A percentile compares a stretch with the other conserved stretches of the same genome.
Conservation (phyloP, 2,797 vertebrate species). For the Chelidonichthys spinosus region DNA sequence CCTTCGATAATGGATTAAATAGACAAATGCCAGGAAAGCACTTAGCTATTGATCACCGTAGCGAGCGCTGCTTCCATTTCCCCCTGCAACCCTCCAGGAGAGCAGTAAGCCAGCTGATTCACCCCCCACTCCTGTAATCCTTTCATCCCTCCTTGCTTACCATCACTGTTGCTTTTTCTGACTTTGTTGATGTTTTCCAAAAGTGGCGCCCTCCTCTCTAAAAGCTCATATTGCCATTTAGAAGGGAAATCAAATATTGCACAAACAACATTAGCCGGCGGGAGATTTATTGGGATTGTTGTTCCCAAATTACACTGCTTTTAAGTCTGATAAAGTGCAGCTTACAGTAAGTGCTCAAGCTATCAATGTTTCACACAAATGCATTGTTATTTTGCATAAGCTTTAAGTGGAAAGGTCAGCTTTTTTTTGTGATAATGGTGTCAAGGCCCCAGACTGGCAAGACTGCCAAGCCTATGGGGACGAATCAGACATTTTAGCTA, state of each 20-base stretch:
- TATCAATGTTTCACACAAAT: conserved; percentile 13
- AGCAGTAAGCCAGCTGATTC: conserved; percentile 75
- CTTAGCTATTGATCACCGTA: conserved; percentile 84
- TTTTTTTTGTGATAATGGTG: neutral
- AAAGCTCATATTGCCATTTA: conserved; percentile 56
- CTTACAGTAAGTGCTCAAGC: conserved; percentile 23
- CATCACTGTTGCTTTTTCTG: conserved; percentile 39
- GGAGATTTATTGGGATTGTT: conserved; percentile 55
- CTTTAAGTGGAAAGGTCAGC: neutral
- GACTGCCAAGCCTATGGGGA: neutral
- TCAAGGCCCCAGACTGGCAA: neutral
- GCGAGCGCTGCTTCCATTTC: conserved; percentile 67
- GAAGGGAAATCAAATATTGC: conserved; percentile 48
- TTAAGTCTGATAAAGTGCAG: conserved; percentile 22
- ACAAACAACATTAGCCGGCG: conserved; percentile 53
- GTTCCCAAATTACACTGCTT: conserved; percentile 28
- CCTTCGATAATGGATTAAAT: conserved; percentile 85
- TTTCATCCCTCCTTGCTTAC: conserved; percentile 61
- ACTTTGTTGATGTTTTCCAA: conserved; percentile 55
- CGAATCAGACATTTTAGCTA: conserved; percentile 9
- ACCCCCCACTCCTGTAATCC: conserved; percentile 44
- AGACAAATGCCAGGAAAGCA: conserved; percentile 85
- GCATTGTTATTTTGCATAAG: conserved; percentile 8
- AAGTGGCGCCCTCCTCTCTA: conserved; percentile 34
- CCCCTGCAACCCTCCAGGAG: conserved; percentile 58